phyloP scores from a whole-genome alignment of 1,140 invertebrate species.

The Cyclargus thomasi region DNA sequence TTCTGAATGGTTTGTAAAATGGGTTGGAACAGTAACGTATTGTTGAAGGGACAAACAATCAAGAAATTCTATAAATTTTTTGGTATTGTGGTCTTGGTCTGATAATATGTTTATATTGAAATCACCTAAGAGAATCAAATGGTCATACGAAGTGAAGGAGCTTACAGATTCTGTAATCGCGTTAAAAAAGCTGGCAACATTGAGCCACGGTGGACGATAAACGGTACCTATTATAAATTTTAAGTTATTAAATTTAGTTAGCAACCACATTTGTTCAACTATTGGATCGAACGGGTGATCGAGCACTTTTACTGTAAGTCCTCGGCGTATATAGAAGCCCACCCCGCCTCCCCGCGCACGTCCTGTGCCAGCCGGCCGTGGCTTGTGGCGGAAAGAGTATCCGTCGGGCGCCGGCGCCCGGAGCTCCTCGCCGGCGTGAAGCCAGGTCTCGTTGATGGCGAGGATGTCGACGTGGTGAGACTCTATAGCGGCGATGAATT shows the following conservation, averaged over 20 bases:
- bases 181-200: constrained; percentile 1
- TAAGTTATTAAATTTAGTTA: background rate
- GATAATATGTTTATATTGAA: constrained; percentile 13
- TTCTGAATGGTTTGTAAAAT: background rate
- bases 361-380: too few species aligned
- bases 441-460: too few species aligned
- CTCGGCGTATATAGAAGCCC: too few species aligned
- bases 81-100: background rate
- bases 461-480: too few species aligned
- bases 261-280: constrained; percentile 10
- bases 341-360: too few species aligned
- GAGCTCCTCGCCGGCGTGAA: too few species aligned
- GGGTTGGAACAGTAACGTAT: background rate
- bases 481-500: too few species aligned
- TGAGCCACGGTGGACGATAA: constrained; percentile 14
- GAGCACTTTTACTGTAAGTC: background rate
- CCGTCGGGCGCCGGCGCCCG: too few species aligned
- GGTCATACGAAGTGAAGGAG: background rate
- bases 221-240: constrained; percentile 11
- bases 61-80: background rate
- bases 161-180: background rate
- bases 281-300: background rate
- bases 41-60: background rate
- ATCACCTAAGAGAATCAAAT: constrained; percentile 15
- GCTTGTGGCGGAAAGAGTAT: too few species aligned